phyloP scores from a whole-genome alignment of 2,113 vertebrate species.

The Penelope pileata region DNA sequence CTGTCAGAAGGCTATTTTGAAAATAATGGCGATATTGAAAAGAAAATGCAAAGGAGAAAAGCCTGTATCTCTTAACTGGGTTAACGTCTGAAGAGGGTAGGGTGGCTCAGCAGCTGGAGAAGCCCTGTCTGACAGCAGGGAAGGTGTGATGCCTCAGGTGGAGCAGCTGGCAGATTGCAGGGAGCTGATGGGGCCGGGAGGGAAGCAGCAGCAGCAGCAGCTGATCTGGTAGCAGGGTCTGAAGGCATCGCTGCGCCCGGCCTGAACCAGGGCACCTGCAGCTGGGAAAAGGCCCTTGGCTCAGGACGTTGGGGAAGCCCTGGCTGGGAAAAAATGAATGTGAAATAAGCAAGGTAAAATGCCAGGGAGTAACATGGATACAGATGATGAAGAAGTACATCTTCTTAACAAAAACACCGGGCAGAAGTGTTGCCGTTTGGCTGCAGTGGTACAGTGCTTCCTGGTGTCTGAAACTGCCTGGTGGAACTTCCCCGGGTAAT shows the following conservation, averaged over 20 bases:
- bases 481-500: neutral
- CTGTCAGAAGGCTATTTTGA: neutral
- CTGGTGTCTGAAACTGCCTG: neutral
- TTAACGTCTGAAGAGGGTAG: neutral
- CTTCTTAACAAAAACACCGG: neutral
- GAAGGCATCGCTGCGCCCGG: neutral
- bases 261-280: rapidly evolving
- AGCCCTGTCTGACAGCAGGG: neutral
- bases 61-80: neutral
- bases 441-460: neutral
- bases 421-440: neutral
- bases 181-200: neutral
- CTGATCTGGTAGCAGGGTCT: rapidly evolving
- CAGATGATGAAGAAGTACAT: rapidly evolving
- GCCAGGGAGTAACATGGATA: neutral
- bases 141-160: neutral
- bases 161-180: neutral
- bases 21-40: neutral
- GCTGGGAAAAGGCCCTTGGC: neutral
- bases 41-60: neutral
- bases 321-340: neutral
- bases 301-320: neutral
- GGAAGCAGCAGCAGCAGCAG: neutral
- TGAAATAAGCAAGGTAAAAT: rapidly evolving
- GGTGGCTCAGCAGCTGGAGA: neutral